Evolutionary conservation across 1,140 invertebrate genomes (phyloP).

Genomic region (Drosophila obscura): DNA sequence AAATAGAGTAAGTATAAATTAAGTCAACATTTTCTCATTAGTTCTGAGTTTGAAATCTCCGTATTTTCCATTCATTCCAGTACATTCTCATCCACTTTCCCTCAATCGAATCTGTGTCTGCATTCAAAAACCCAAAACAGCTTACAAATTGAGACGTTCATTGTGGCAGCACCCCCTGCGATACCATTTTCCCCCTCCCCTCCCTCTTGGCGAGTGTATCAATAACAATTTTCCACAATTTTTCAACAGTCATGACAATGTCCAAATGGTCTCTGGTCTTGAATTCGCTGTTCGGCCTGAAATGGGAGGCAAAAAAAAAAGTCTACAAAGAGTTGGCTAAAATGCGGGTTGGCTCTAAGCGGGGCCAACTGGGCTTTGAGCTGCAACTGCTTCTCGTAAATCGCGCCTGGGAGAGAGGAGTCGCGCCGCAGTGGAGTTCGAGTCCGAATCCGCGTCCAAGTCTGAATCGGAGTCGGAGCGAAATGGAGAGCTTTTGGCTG

Average conservation of each 20-base stretch:
- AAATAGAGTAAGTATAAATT: too few relatives aligned
- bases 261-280: constrained; percentile 17
- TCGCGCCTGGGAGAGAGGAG: constrained; percentile 36
- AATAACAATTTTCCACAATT: constrained; percentile 72
- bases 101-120: too few relatives aligned
- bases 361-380: constrained; percentile 2
- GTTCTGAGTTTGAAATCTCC: too few relatives aligned
- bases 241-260: constrained; percentile 51
- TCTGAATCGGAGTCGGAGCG: not conserved
- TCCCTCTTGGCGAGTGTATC: constrained; percentile 36
- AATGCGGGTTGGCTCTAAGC: constrained; percentile 20
- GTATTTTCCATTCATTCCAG: too few relatives aligned
- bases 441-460: too few relatives aligned
- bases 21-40: too few relatives aligned
- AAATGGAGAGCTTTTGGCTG: constrained; percentile 52
- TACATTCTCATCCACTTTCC: too few relatives aligned
- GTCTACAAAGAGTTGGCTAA: constrained; percentile 40
- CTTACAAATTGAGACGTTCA: constrained; percentile 55
- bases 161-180: constrained; percentile 17
- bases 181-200: not conserved
- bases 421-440: too few relatives aligned
- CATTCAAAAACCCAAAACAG: not conserved
- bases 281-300: constrained; percentile 45
- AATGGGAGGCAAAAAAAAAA: constrained; percentile 14
- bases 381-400: constrained; percentile 68